phyloP scores from a whole-genome alignment of 2,113 vertebrate genomes.

The Saguinus midas region DNA sequence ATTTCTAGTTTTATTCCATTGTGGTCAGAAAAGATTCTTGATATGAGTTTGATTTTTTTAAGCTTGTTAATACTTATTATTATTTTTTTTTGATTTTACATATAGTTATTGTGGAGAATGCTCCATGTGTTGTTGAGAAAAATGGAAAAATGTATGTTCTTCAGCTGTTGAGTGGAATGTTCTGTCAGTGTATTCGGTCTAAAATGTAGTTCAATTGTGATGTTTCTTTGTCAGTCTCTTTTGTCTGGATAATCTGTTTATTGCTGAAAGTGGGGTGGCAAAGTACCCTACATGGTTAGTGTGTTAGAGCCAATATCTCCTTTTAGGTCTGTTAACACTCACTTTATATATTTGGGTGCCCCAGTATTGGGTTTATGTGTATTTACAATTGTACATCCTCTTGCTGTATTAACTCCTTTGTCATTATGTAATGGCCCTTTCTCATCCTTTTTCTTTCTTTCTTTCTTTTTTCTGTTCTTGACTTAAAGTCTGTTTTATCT shows the following conservation, averaged over 20 bases:
- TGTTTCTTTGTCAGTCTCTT: background rate
- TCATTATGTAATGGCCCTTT: background rate
- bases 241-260: background rate
- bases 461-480: background rate
- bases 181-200: background rate
- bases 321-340: background rate
- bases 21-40: background rate
- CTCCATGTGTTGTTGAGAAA: background rate
- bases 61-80: background rate
- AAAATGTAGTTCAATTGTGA: background rate
- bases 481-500: background rate
- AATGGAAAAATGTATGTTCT: background rate
- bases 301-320: background rate
- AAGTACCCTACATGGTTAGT: background rate
- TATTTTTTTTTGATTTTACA: background rate
- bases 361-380: background rate
- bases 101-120: background rate
- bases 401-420: background rate
- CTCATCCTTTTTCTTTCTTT: background rate
- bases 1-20: background rate
- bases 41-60: background rate
- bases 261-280: background rate
- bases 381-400: background rate
- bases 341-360: background rate
- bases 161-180: background rate